A percentile compares a stretch with the other conserved stretches of the same genome.
phyloP scores from a whole-genome alignment of 1,140 invertebrate species.

The Cotesia glomerata region DNA sequence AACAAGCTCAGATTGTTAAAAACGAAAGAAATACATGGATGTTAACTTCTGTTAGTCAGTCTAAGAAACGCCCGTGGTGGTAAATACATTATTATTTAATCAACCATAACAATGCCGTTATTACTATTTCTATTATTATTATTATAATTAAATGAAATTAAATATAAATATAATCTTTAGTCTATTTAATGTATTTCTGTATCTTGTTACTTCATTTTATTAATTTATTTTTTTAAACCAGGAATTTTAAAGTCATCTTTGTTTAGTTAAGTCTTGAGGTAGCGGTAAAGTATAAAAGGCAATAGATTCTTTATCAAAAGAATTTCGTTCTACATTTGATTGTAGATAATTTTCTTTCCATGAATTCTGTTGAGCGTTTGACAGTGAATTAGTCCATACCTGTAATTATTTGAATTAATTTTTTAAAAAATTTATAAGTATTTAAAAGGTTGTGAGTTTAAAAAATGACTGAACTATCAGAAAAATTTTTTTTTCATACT shows the following conservation, averaged over 20 bases:
- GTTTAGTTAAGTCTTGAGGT: not conserved
- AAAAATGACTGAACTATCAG: too few species aligned
- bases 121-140: not conserved
- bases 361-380: constrained; percentile 40
- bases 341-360: constrained; percentile 43
- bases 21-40: constrained; percentile 73
- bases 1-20: constrained; percentile 73
- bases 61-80: constrained; percentile 22
- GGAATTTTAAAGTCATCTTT: not conserved
- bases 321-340: not conserved
- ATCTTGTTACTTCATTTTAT: too few species aligned
- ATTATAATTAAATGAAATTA: not conserved
- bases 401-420: constrained; percentile 30
- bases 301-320: not conserved
- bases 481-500: constrained; percentile 33
- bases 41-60: constrained; percentile 61
- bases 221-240: too few species aligned
- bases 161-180: not conserved
- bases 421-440: not conserved
- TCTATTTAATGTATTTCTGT: not conserved
- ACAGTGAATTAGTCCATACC: constrained; percentile 48
- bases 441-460: not conserved
- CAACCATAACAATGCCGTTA: not conserved
- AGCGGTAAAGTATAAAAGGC: not conserved
- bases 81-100: constrained; percentile 11